Evolutionary conservation across 2,888 invertebrate species (phyloP).

Genomic region (Apeira syringaria): DNA sequence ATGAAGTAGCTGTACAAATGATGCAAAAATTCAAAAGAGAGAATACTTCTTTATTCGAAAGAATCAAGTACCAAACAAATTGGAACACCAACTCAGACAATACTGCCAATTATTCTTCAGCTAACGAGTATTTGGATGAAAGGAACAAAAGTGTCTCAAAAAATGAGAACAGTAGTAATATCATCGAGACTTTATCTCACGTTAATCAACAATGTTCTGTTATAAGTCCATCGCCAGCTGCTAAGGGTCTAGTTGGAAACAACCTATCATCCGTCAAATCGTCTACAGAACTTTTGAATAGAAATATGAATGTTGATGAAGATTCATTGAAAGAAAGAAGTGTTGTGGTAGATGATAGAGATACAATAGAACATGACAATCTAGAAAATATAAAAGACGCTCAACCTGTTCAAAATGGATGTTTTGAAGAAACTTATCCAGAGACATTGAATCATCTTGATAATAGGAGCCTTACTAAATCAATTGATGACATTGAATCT

Average conservation of each 20-base stretch:
- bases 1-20: constrained; percentile 40
- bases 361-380: constrained; percentile 3
- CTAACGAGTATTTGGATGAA: constrained; percentile 7
- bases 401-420: constrained; percentile 11
- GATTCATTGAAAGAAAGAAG: neutral
- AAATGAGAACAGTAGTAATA: neutral
- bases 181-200: too few species aligned
- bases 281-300: constrained; percentile 49
- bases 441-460: neutral
- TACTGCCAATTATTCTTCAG: constrained; percentile 27
- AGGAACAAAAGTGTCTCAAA: constrained; percentile 5
- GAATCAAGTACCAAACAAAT: constrained; percentile 39
- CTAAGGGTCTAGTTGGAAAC: constrained; percentile 13
- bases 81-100: constrained; percentile 33
- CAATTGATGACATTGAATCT: neutral
- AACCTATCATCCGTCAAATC: constrained; percentile 42
- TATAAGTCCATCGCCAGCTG: constrained; percentile 4
- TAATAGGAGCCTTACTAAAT: neutral
- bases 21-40: constrained; percentile 57
- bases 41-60: constrained; percentile 50
- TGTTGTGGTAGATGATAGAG: neutral
- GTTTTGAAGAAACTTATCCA: neutral
- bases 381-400: too few species aligned
- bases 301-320: constrained; percentile 34
- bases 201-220: too few species aligned